phyloP scores from a whole-genome alignment of 2,888 invertebrate species.

The Drosophila kokeensis region DNA sequence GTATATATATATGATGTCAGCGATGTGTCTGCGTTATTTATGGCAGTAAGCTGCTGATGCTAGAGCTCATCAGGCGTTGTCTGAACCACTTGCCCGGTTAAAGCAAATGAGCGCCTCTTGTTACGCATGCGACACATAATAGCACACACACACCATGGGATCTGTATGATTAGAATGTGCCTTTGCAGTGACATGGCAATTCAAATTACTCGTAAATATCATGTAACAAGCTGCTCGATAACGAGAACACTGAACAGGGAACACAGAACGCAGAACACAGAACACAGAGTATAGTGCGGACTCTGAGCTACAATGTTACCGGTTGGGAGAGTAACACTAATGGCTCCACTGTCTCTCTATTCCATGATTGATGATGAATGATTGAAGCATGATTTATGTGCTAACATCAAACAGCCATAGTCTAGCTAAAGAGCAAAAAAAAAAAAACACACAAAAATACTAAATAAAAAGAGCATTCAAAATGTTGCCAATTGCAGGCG shows the following conservation, averaged over 20 bases:
- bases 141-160: background rate
- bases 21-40: constrained; percentile 58
- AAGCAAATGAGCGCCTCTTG: constrained; percentile 1
- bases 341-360: constrained; percentile 9
- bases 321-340: constrained; percentile 4
- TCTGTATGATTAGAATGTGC: constrained; percentile 29
- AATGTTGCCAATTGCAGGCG: constrained; percentile 43
- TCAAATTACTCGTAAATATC: constrained; percentile 63
- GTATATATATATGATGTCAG: constrained; percentile 36
- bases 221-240: constrained; percentile 26
- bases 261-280: background rate
- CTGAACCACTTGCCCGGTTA: constrained; percentile 31
- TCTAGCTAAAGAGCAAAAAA: constrained; percentile 1
- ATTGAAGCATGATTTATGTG: constrained; percentile 70
- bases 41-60: constrained; percentile 27
- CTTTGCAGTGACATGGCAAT: constrained; percentile 37
- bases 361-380: constrained; percentile 75
- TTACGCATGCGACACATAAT: constrained; percentile 18
- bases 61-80: constrained; percentile 31
- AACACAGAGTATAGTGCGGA: background rate
- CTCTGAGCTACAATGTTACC: background rate
- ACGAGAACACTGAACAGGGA: background rate
- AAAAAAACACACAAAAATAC: background rate
- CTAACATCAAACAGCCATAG: constrained; percentile 29
- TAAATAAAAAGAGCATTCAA: constrained; percentile 1